Evolutionary conservation across 2,797 vertebrate genomes (phyloP), one percentile per base, ranked within the genome.

Genomic region (Anomalospiza imberbis): DNA sequence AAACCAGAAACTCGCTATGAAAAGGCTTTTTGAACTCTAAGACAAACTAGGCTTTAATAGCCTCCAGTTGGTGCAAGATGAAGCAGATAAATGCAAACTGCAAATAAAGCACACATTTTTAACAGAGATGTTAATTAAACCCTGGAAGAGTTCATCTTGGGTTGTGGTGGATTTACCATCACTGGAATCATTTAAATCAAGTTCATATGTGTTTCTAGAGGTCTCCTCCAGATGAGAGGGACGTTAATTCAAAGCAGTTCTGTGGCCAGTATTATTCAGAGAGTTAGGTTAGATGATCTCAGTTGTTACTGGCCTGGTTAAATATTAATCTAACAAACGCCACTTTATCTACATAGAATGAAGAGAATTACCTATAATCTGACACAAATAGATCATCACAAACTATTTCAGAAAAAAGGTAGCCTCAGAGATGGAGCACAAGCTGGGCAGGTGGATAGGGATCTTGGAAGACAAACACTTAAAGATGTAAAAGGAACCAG

Each of bases 91-190:
- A 95, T 63, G 31, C 74, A 94, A 92, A 91, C 81, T 91, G 87
- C 88, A 92, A 95, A 96, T 90, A 95, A 93, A 94, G 61, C 74
- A 83, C 61, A 92, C 68, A 91, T 91, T 95, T 93, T 94, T 87
- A 95, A 95, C 89, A 80, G 92, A 93, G 45, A 92, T 79, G 81
- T 82, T 97, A 96, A 96, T 95, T 96, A 92, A 95, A 91, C 63
- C 67, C 92, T 95, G 93, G 88, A 93, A 93, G 63, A 92, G 85
- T 95, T 95, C 80, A 91, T 85, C 93, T 54, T 0, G 6, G 88
- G 20, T 85, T 94, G 86, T 76, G 86, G 84, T 92, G 71, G 77
- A 83, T 94, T 95, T 95, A 79, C 80, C 67, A 61, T 92, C 71
- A 44, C 38, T 93, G 90, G 53, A 86, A 94, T 75, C 0, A 63